phyloP scores from a whole-genome alignment of 2,113 vertebrate genomes.

The Puma concolor region DNA sequence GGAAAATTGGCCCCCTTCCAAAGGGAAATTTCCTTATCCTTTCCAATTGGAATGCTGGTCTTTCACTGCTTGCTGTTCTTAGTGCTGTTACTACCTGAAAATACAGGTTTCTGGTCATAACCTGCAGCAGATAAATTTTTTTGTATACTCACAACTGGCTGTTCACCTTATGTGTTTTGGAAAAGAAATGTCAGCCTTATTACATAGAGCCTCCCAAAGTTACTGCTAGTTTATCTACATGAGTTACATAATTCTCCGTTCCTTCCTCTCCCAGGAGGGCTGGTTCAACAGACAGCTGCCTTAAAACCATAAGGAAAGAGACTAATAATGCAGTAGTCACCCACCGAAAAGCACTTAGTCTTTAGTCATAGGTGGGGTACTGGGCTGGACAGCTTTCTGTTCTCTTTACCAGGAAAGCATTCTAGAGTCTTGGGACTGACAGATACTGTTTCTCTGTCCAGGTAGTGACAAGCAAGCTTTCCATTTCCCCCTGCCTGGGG shows the following conservation, averaged over 20 bases:
- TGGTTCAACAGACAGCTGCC: background rate
- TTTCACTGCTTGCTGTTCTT: background rate
- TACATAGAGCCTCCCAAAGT: constrained; percentile 28
- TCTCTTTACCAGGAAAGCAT: background rate
- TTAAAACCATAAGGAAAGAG: constrained; percentile 26
- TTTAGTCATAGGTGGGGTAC: background rate
- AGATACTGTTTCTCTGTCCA: background rate
- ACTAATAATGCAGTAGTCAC: background rate
- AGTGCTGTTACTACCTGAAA: background rate
- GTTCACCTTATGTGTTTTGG: constrained; percentile 26
- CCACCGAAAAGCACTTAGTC: background rate
- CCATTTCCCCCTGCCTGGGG: background rate
- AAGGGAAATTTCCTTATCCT: background rate
- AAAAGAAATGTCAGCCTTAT: background rate
- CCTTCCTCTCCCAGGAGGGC: background rate
- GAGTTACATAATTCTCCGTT: constrained; percentile 63
- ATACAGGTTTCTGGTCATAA: background rate
- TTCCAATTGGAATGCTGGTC: background rate
- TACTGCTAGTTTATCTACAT: constrained; percentile 31
- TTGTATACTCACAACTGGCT: background rate
- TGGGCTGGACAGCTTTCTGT: background rate
- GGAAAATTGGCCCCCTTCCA: background rate
- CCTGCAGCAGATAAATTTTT: background rate
- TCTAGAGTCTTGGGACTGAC: too few species aligned
- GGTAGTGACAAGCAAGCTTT: background rate